These are phyloP conservation scores for Scleropages formosus DNA, from an alignment of 2,797 vertebrate genomes.

Conservation along the genomic window DNA sequence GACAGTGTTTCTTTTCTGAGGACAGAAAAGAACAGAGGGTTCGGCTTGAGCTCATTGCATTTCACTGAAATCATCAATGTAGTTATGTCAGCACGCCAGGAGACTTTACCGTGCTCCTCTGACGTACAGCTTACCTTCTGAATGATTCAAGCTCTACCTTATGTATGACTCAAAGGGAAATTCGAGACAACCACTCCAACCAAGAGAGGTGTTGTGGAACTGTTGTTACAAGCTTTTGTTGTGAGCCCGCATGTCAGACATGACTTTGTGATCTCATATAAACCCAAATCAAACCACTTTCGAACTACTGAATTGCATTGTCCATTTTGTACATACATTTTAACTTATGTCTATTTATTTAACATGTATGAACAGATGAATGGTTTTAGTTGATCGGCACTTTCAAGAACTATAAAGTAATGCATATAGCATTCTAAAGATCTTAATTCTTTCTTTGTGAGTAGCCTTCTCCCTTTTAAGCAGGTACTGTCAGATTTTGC, in stretches of 20 bases:
- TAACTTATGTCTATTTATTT: constrained; percentile 73
- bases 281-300: constrained; percentile 15
- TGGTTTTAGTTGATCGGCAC: constrained; percentile 40
- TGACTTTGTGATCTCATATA: constrained; percentile 1
- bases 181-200: constrained; percentile 1
- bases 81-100: not conserved
- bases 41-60: not conserved
- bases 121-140: not conserved
- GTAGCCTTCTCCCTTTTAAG: not conserved
- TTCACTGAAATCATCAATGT: constrained; percentile 23
- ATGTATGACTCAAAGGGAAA: not conserved
- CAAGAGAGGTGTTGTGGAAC: not conserved
- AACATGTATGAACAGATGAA: constrained; percentile 34
- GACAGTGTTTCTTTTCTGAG: too few relatives aligned
- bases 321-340: constrained; percentile 52
- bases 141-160: not conserved
- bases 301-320: constrained; percentile 56
- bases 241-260: not conserved
- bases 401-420: constrained; percentile 41
- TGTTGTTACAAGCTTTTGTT: too few relatives aligned
- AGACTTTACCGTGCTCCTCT: not conserved
- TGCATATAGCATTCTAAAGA: constrained; percentile 28
- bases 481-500: constrained; percentile 17
- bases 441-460: too few relatives aligned
- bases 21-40: not conserved